These are phyloP conservation scores for Alligator sinensis DNA, from an alignment of 2,113 vertebrate genomes.

Conservation along the genomic window DNA sequence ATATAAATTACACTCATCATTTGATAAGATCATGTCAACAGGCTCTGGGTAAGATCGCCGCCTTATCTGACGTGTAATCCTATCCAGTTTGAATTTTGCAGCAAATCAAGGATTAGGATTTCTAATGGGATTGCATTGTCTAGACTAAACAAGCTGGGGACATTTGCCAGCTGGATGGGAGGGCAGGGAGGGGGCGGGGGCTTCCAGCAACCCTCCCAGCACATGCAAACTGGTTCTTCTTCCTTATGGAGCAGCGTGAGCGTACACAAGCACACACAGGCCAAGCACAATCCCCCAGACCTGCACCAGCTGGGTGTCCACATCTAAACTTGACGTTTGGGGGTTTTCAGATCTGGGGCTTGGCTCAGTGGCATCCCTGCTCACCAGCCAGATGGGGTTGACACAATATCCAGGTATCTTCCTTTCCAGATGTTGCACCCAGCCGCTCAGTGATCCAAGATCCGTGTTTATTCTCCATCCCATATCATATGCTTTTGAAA, in stretches of 20 bases:
- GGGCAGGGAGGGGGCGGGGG: not conserved
- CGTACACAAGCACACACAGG: not conserved
- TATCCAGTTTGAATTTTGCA: not conserved
- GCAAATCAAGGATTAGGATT: conserved; percentile 7
- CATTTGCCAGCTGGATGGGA: not conserved
- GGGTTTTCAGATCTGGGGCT: not conserved
- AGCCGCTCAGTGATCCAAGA: fast-evolving
- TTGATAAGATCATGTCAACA: not conserved
- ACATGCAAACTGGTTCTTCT: not conserved
- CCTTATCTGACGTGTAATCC: conserved; percentile 24
- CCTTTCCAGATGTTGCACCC: not conserved
- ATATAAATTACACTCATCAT: not conserved
- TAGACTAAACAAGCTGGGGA: conserved; percentile 14
- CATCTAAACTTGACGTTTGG: not conserved
- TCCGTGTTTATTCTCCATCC: not conserved
- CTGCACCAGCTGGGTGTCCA: not conserved
- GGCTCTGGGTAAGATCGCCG: conserved; percentile 11
- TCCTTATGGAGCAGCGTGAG: not conserved
- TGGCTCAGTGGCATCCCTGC: not conserved
- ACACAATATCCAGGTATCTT: not conserved
- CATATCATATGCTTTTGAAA: too few relatives aligned
- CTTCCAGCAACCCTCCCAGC: not conserved
- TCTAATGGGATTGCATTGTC: conserved; percentile 15
- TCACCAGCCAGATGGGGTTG: not conserved
- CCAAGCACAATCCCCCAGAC: not conserved